Evolutionary conservation across 64 coral and sea anemone genomes (phyloP).

Genomic region (Cladopsammia gracilis): DNA sequence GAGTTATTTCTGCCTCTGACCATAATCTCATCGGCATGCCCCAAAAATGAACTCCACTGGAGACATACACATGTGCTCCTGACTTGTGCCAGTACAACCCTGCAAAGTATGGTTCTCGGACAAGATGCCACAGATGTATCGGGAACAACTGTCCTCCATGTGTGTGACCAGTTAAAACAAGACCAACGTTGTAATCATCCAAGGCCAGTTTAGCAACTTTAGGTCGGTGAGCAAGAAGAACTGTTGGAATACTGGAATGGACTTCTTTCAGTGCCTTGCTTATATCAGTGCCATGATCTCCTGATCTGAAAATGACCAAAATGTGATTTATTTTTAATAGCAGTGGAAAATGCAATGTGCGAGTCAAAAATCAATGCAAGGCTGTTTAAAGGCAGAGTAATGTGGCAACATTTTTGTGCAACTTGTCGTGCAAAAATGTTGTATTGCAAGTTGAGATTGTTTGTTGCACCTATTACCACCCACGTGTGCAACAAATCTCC

Average conservation of each 20-base stretch:
- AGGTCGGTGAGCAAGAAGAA: slow-evolving; percentile 82
- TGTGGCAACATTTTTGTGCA: too few species aligned
- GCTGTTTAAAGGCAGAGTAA: too few species aligned
- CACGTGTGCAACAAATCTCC: too few species aligned
- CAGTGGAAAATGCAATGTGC: too few species aligned
- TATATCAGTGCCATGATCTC: slow-evolving; percentile 85
- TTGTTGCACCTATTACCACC: too few species aligned
- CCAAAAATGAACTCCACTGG: slow-evolving; percentile 86
- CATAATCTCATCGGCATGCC: slow-evolving; percentile 92
- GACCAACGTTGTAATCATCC: slow-evolving; percentile 65
- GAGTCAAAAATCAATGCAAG: neutral
- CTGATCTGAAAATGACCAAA: slow-evolving; percentile 68
- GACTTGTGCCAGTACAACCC: slow-evolving; percentile 77
- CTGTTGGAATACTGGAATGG: slow-evolving; percentile 59
- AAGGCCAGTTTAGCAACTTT: slow-evolving; percentile 70
- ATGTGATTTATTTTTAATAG: too few species aligned
- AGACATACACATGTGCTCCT: slow-evolving; percentile 81
- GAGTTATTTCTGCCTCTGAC: slow-evolving; percentile 75
- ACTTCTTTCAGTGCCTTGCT: slow-evolving; percentile 65
- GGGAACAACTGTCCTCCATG: slow-evolving; percentile 87
- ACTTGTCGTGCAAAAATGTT: too few species aligned
- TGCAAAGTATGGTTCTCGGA: slow-evolving; percentile 83
- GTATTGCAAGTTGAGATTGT: too few species aligned
- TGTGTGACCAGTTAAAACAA: slow-evolving; percentile 83
- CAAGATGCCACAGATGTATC: slow-evolving; percentile 81